phyloP scores from a whole-genome alignment of 2,113 vertebrate species.

The Chloroceryle aenea region DNA sequence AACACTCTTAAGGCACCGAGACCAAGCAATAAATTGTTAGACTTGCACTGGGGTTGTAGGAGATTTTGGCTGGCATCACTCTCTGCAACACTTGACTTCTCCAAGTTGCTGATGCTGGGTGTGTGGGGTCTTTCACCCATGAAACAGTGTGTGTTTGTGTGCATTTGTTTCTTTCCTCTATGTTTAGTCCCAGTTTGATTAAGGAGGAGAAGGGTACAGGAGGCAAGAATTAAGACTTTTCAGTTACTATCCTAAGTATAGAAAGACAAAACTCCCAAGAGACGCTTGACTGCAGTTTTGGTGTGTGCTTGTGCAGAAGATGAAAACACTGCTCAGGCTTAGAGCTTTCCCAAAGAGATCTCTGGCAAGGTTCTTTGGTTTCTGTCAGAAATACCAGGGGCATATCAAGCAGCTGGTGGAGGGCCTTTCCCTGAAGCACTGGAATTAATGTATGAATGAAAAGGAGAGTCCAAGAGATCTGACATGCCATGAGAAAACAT shows the following conservation, averaged over 20 bases:
- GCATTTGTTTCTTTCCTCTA: not conserved
- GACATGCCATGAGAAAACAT: not conserved
- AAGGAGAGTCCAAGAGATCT: not conserved
- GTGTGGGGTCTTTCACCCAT: not conserved
- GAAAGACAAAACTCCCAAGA: not conserved
- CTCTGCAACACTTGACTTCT: not conserved
- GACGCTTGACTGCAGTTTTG: not conserved
- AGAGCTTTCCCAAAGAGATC: not conserved
- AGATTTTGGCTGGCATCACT: not conserved
- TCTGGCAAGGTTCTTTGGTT: not conserved
- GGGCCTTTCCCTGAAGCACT: not conserved
- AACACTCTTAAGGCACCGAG: not conserved
- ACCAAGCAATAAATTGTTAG: not conserved
- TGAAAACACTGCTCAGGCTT: not conserved
- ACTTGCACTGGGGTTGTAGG: not conserved
- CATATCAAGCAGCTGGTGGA: not conserved
- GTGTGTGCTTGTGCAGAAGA: not conserved
- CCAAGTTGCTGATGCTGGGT: rapidly evolving
- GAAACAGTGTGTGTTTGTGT: too few species aligned
- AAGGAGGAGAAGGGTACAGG: not conserved
- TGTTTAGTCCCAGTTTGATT: not conserved
- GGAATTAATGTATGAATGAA: not conserved
- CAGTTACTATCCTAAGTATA: not conserved
- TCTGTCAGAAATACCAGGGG: not conserved
- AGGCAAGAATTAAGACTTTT: not conserved